Evolutionary conservation across 2,888 invertebrate genomes (phyloP).

Genomic region (Junonia oenone): DNA sequence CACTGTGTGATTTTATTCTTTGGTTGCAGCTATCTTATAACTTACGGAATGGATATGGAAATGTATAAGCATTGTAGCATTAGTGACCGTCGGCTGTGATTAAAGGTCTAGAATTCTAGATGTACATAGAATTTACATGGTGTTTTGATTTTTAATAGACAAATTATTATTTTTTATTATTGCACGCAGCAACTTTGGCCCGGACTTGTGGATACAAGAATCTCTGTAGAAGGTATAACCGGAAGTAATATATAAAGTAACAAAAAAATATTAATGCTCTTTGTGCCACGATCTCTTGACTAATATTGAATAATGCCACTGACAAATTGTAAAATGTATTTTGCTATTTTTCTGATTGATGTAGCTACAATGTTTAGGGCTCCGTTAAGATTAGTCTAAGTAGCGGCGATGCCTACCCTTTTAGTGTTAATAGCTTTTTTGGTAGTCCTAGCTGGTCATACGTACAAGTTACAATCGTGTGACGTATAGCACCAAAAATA

Average conservation of each 20-base stretch:
- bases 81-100: conserved; percentile 73
- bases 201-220: conserved; percentile 81
- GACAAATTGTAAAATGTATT: conserved; percentile 19
- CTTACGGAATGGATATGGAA: conserved; percentile 76
- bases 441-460: conserved; percentile 16
- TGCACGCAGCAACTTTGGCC: conserved; percentile 79
- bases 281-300: conserved; percentile 35
- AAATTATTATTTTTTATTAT: conserved; percentile 50
- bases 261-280: conserved; percentile 24
- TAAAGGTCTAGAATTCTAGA: conserved; percentile 52
- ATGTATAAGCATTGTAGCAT: conserved; percentile 71
- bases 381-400: conserved; percentile 14
- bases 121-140: conserved; percentile 33
- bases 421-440: conserved; percentile 12
- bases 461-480: conserved; percentile 10
- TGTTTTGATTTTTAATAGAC: conserved; percentile 45
- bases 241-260: conserved; percentile 76
- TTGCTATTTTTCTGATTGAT: conserved; percentile 23
- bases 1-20: conserved; percentile 44
- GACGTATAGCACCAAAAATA: background rate
- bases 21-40: conserved; percentile 76
- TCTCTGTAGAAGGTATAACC: conserved; percentile 81
- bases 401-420: conserved; percentile 13
- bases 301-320: conserved; percentile 11
- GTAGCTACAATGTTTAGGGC: conserved; percentile 19